Percentiles rank a stretch among this genome's conserved stretches.
Conservation (phyloP, 2,797 vertebrate genomes). For the Zalophus californianus region DNA sequence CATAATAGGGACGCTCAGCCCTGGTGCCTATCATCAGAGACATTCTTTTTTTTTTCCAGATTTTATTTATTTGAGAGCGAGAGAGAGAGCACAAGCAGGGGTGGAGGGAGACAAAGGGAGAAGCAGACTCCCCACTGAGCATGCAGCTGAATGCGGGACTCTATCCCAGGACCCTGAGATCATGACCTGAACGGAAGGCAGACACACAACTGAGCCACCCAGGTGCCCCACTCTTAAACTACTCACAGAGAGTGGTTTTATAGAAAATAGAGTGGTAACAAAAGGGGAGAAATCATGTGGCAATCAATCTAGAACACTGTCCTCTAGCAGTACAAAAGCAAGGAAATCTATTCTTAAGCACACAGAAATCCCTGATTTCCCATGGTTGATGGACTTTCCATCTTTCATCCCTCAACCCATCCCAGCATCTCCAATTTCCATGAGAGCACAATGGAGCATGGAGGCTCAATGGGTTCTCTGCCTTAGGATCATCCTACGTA, state of each 20-base stretch:
- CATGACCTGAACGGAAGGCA: not conserved
- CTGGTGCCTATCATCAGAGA: not conserved
- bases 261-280: not conserved
- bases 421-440: not conserved
- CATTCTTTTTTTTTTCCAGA: not conserved
- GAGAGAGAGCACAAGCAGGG: too few relatives aligned
- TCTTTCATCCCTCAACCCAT: not conserved
- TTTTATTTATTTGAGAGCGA: not conserved
- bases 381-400: not conserved
- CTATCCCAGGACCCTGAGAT: not conserved
- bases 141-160: not conserved
- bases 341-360: not conserved
- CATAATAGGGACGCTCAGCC: not conserved
- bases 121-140: not conserved
- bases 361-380: not conserved
- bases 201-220: not conserved
- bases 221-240: not conserved
- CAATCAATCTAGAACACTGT: not conserved
- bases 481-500: not conserved
- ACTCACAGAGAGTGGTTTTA: constrained; percentile 13
- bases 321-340: constrained; percentile 4
- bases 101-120: not conserved
- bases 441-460: accelerated
- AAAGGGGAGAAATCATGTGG: not conserved
- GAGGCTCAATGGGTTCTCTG: not conserved